Conservation (phyloP, 1,140 invertebrate species). For the Musca vetustissima region DNA sequence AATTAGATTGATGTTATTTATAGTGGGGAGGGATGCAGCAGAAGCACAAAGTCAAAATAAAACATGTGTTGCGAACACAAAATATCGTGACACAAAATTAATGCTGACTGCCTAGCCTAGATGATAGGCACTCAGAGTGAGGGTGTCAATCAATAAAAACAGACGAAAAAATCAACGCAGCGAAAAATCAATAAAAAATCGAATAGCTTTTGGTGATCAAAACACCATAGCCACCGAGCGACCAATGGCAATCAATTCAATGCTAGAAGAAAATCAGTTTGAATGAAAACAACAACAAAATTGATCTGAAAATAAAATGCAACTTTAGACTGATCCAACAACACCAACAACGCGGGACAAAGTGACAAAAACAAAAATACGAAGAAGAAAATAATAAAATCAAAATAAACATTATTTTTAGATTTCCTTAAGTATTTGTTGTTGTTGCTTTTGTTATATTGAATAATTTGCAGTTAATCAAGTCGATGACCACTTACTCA, state of each 20-base stretch:
- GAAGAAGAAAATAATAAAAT: background rate
- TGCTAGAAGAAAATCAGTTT: background rate
- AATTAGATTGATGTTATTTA: too few relatives aligned
- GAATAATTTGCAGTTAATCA: slow-evolving; percentile 13
- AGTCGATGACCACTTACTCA: slow-evolving; percentile 1
- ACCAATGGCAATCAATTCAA: slow-evolving; percentile 17
- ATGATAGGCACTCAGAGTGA: too few relatives aligned
- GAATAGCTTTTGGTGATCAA: too few relatives aligned
- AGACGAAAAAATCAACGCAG: background rate
- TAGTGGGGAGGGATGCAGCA: too few relatives aligned
- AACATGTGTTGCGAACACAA: too few relatives aligned
- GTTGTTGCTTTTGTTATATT: background rate
- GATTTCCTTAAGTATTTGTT: too few relatives aligned
- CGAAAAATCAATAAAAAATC: slow-evolving; percentile 10
- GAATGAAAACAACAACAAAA: background rate
- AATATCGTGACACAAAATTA: too few relatives aligned
- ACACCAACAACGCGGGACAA: slow-evolving; percentile 4
- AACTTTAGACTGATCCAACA: background rate
- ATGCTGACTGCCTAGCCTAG: too few relatives aligned
- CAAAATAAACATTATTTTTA: too few relatives aligned
- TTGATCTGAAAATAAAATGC: background rate
- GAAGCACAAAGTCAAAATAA: too few relatives aligned
- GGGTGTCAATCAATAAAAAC: background rate
- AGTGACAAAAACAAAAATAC: background rate
- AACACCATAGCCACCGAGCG: background rate